These are phyloP conservation scores for Hemicrepidius hirtus DNA, from an alignment of 2,888 invertebrate genomes.

Conservation along the genomic window DNA sequence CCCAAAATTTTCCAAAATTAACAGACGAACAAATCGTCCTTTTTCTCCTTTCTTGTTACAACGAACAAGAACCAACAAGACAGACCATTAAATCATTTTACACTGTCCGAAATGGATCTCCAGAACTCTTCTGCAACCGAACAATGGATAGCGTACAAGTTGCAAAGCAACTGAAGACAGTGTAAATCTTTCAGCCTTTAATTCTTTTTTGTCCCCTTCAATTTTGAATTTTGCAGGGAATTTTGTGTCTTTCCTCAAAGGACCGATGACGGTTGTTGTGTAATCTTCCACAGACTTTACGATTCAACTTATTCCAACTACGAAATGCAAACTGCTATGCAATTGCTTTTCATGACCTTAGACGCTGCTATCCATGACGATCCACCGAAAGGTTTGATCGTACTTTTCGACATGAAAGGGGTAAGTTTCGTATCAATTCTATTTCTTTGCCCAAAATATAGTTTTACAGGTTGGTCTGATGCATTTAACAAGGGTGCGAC, in stretches of 20 bases:
- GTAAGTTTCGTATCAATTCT: too few relatives aligned
- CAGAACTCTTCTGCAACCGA: constrained; percentile 79
- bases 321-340: constrained; percentile 76
- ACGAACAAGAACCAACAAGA: constrained; percentile 76
- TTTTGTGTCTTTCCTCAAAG: constrained; percentile 8
- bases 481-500: constrained; percentile 61
- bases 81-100: constrained; percentile 80
- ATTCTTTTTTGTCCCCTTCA: neutral
- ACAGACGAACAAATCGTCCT: constrained; percentile 79
- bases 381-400: constrained; percentile 78
- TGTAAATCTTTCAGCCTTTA: constrained; percentile 71
- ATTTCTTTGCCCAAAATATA: too few relatives aligned
- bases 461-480: constrained; percentile 57
- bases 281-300: constrained; percentile 78
- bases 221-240: constrained; percentile 15
- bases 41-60: constrained; percentile 79
- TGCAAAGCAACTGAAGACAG: constrained; percentile 71
- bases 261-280: constrained; percentile 68
- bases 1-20: constrained; percentile 63
- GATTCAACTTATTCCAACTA: constrained; percentile 77
- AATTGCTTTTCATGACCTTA: constrained; percentile 69
- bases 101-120: constrained; percentile 74
- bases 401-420: constrained; percentile 81
- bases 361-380: constrained; percentile 75
- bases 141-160: constrained; percentile 69